phyloP scores from a whole-genome alignment of 1,140 invertebrate species.

The Pachypeltis micranthus region DNA sequence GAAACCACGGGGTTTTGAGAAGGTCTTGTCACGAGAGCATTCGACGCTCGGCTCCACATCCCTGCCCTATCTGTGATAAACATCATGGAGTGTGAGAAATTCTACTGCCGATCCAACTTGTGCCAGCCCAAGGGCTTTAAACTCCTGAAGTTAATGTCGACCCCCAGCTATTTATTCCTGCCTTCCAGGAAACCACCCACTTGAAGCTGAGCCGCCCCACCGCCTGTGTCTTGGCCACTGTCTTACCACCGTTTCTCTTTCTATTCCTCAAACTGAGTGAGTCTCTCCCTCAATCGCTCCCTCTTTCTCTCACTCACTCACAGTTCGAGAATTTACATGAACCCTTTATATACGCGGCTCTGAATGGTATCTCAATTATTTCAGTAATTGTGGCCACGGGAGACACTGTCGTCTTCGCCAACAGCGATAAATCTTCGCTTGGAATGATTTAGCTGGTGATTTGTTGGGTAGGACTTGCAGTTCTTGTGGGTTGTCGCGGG shows the following conservation, averaged over 20 bases:
- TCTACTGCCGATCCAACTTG: no score
- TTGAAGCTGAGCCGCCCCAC: constrained; percentile 17
- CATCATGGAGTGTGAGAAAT: no score
- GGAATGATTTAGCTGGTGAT: constrained; percentile 9
- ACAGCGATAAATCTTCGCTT: constrained; percentile 1
- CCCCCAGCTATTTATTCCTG: constrained; percentile 23
- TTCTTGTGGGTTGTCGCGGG: background rate
- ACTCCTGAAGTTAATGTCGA: constrained; percentile 11
- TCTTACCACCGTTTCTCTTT: no score
- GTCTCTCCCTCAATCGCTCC: no score
- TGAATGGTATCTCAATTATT: constrained; percentile 17
- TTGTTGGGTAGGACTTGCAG: constrained; percentile 5
- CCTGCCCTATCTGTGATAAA: no score
- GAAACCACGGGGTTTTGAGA: no score
- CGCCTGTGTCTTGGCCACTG: background rate
- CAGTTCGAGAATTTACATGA: constrained; percentile 22
- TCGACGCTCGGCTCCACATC: no score
- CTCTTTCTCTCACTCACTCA: background rate
- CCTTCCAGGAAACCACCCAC: constrained; percentile 24
- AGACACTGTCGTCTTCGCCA: constrained; percentile 11
- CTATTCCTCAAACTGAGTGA: no score
- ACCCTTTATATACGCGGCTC: constrained; percentile 12
- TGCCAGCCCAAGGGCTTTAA: no score
- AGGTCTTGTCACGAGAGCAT: no score
- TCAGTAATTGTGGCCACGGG: constrained; percentile 15